Evolutionary conservation across 92 coral and sea anemone genomes (phyloP).

Genomic region (Scolanthus callimorphus): DNA sequence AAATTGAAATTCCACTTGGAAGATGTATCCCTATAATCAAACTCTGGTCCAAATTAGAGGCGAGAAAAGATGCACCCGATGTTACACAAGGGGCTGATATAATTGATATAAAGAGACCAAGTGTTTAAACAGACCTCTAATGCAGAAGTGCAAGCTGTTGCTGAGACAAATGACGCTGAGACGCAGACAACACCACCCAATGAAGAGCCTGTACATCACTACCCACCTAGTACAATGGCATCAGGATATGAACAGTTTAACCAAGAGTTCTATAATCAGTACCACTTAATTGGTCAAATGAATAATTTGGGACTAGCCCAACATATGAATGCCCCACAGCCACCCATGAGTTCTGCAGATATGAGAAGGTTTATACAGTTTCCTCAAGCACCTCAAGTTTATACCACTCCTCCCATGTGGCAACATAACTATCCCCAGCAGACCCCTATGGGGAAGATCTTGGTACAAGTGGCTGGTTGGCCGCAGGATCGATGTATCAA

Average conservation of each 20-base stretch:
- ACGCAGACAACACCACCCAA: slow-evolving; percentile 36
- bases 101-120: not conserved
- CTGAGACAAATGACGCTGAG: slow-evolving; percentile 6
- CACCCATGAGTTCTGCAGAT: not conserved
- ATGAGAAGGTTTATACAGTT: not conserved
- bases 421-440: slow-evolving; percentile 2
- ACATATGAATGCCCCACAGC: slow-evolving; percentile 10
- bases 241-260: slow-evolving; percentile 30
- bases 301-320: slow-evolving; percentile 14
- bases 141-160: slow-evolving; percentile 29
- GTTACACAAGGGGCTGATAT: slow-evolving; percentile 15
- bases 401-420: slow-evolving; percentile 20
- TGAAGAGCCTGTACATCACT: slow-evolving; percentile 67
- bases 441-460: slow-evolving; percentile 15
- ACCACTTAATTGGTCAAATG: slow-evolving; percentile 9
- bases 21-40: slow-evolving; percentile 71
- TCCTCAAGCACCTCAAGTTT: slow-evolving; percentile 5
- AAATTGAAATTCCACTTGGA: slow-evolving; percentile 81
- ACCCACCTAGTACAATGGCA: slow-evolving; percentile 11
- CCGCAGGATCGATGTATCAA: not conserved
- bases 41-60: slow-evolving; percentile 54
- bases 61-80: slow-evolving; percentile 47
- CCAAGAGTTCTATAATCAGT: slow-evolving; percentile 1
- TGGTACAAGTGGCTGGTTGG: slow-evolving; percentile 36
- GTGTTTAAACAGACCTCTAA: slow-evolving; percentile 1